phyloP scores from a whole-genome alignment of 1,140 invertebrate species.

The Sesamia nonagrioides region DNA sequence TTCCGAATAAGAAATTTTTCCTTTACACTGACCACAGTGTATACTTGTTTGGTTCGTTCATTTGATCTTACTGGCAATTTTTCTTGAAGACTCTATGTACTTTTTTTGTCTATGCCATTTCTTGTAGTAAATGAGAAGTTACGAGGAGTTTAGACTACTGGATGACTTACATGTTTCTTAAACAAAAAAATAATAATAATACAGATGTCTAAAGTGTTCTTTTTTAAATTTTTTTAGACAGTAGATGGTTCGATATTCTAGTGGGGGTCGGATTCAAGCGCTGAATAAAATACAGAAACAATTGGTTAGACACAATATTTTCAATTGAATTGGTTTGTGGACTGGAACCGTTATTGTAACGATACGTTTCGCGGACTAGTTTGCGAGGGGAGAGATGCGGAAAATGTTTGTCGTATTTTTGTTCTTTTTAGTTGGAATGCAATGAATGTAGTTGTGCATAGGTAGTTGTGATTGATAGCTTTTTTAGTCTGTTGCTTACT shows the following conservation, averaged over 20 bases:
- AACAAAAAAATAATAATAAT: constrained; percentile 51
- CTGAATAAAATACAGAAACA: constrained; percentile 63
- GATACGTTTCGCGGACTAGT: constrained; percentile 35
- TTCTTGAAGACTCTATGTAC: constrained; percentile 41
- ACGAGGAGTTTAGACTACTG: constrained; percentile 34
- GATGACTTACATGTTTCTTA: constrained; percentile 53
- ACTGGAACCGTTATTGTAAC: constrained; percentile 55
- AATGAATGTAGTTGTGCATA: constrained; percentile 7
- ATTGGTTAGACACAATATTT: constrained; percentile 56
- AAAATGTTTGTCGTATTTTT: not conserved
- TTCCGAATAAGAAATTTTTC: constrained; percentile 77
- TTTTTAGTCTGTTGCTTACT: not conserved
- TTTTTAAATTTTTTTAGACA: constrained; percentile 14
- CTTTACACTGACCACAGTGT: constrained; percentile 70
- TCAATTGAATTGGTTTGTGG: constrained; percentile 57
- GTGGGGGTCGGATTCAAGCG: constrained; percentile 12
- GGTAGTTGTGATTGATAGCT: not conserved
- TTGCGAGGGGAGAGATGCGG: not conserved
- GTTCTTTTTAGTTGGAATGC: constrained; percentile 38
- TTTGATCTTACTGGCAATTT: constrained; percentile 51
- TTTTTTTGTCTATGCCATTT: constrained; percentile 31
- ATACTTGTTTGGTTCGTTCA: constrained; percentile 44
- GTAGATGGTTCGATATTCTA: constrained; percentile 45
- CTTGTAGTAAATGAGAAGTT: constrained; percentile 38
- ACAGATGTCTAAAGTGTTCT: constrained; percentile 29